Conservation (phyloP, 2,888 invertebrate genomes). For the Heliconius hortense region DNA sequence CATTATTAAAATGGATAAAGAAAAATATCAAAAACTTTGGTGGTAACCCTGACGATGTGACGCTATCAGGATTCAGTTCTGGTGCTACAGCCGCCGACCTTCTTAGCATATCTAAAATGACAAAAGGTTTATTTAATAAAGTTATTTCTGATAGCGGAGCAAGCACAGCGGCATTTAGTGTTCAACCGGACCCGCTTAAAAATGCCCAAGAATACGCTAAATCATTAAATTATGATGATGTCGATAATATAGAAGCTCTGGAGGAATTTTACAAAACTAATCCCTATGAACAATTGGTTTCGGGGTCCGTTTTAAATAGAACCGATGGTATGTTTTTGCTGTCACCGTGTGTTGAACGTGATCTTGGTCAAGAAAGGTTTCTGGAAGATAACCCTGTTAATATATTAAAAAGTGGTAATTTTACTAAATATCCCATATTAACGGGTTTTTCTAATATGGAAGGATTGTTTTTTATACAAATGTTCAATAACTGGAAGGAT, state of each 20-base stretch:
- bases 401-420: conserved; percentile 50
- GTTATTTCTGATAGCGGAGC: conserved; percentile 48
- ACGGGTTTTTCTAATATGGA: conserved; percentile 56
- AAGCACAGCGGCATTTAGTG: conserved; percentile 41
- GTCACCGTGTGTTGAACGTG: conserved; percentile 49
- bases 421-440: conserved; percentile 53
- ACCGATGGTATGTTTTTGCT: conserved; percentile 46
- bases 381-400: conserved; percentile 52
- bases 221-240: conserved; percentile 46
- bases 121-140: conserved; percentile 46
- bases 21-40: conserved; percentile 51
- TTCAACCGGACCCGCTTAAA: conserved; percentile 48
- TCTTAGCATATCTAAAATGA: conserved; percentile 47
- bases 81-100: conserved; percentile 49
- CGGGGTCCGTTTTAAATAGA: conserved; percentile 41
- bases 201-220: conserved; percentile 47
- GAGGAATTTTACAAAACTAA: conserved; percentile 56
- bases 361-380: conserved; percentile 47
- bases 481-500: conserved; percentile 51
- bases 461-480: conserved; percentile 47
- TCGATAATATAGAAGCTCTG: conserved; percentile 51
- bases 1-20: conserved; percentile 51
- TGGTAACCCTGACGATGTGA: conserved; percentile 51
- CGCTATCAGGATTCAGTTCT: conserved; percentile 52
- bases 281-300: conserved; percentile 48